A percentile compares a stretch with the other conserved stretches of the same genome.
Conservation (phyloP, 2,888 invertebrate species). For the Odontocolon sp. region DNA sequence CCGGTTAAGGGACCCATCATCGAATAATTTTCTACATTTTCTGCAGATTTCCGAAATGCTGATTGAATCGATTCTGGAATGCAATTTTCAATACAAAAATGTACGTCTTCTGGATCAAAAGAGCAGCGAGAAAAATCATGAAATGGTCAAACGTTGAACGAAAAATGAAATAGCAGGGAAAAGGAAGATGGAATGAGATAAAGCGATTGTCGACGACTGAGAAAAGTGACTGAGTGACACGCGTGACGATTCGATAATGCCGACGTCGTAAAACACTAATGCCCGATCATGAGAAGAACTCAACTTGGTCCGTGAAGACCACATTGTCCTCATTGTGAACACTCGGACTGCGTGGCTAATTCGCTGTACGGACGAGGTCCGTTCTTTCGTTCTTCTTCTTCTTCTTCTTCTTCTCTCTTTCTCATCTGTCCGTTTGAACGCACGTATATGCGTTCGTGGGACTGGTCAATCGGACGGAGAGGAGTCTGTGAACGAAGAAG, state of each 20-base stretch:
- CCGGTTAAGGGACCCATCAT: too few species aligned
- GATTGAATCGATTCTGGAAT: too few species aligned
- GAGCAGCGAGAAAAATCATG: too few species aligned
- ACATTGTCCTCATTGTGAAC: constrained; percentile 68
- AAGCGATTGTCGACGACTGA: constrained; percentile 39
- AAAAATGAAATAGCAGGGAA: constrained; percentile 18
- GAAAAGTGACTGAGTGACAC: constrained; percentile 69
- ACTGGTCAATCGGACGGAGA: constrained; percentile 41
- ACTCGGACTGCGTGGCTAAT: constrained; percentile 69
- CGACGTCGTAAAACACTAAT: constrained; percentile 79
- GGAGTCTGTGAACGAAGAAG: neutral
- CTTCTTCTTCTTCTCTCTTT: constrained; percentile 46
- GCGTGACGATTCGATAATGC: constrained; percentile 76
- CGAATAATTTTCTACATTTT: too few species aligned
- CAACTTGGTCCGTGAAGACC: constrained; percentile 60
- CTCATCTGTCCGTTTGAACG: constrained; percentile 25
- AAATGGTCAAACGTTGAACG: too few species aligned
- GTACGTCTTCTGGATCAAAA: too few species aligned
- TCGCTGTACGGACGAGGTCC: constrained; percentile 60
- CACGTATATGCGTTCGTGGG: constrained; percentile 16
- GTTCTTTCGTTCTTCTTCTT: constrained; percentile 47
- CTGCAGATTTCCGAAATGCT: too few species aligned
- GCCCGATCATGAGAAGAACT: constrained; percentile 76
- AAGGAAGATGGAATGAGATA: constrained; percentile 16
- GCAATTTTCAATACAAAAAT: too few species aligned